Evolutionary conservation across 1,140 invertebrate species (phyloP).

Genomic region (Saxidomus purpurata): DNA sequence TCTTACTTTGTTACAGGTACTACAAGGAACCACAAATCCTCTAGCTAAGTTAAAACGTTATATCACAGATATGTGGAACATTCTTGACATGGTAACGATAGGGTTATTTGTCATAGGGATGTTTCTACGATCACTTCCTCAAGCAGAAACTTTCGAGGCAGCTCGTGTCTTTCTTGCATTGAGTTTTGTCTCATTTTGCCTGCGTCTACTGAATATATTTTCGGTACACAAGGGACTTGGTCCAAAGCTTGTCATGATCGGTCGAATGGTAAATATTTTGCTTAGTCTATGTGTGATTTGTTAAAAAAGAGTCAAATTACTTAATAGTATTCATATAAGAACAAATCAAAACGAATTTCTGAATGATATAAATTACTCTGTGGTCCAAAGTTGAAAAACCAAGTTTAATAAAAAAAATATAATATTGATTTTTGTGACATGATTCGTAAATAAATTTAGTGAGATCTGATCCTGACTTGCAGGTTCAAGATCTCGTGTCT

Average conservation of each 20-base stretch:
- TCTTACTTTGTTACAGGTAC: constrained; percentile 76
- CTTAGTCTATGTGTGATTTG: no score
- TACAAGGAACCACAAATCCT: constrained; percentile 71
- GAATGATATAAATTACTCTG: no score
- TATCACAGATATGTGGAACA: constrained; percentile 85
- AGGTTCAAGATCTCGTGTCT: constrained; percentile 87
- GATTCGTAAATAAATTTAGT: no score
- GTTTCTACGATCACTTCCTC: constrained; percentile 79
- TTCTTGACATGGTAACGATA: constrained; percentile 84
- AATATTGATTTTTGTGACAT: no score
- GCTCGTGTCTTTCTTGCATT: constrained; percentile 82
- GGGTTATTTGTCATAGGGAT: constrained; percentile 82
- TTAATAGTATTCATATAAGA: no score
- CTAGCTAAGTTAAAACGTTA: constrained; percentile 81
- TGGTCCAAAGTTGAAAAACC: no score
- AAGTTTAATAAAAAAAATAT: no score
- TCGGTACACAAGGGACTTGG: constrained; percentile 86
- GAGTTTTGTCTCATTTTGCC: constrained; percentile 85
- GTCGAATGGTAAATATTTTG: constrained; percentile 85
- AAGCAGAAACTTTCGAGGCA: constrained; percentile 75
- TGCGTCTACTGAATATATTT: constrained; percentile 85
- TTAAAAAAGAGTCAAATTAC: no score
- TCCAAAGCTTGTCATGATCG: constrained; percentile 87
- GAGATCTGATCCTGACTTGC: no score
- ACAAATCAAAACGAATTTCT: no score